phyloP scores from a whole-genome alignment of 2,888 invertebrate species.

The Netelia fuscicornis region DNA sequence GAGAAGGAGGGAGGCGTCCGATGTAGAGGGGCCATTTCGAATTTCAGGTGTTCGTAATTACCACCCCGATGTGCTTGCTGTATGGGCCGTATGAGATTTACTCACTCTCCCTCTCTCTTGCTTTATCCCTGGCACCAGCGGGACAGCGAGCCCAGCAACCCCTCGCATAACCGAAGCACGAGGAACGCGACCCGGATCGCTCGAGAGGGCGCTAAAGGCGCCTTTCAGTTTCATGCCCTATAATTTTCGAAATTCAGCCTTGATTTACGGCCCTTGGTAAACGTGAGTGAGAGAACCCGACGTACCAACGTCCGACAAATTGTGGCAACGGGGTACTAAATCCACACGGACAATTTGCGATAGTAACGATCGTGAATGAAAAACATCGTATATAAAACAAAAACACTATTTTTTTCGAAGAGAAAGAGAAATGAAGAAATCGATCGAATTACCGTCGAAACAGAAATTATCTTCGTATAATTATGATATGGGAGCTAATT shows the following conservation, averaged over 20 bases:
- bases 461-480: too few relatives aligned
- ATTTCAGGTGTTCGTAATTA: slow-evolving; percentile 82
- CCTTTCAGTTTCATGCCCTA: slow-evolving; percentile 78
- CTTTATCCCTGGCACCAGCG: slow-evolving; percentile 9
- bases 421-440: too few relatives aligned
- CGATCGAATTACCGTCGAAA: too few relatives aligned
- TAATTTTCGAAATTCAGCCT: slow-evolving; percentile 81
- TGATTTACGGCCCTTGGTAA: slow-evolving; percentile 77
- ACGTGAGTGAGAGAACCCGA: slow-evolving; percentile 33
- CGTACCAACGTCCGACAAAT: slow-evolving; percentile 7
- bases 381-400: too few relatives aligned
- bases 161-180: slow-evolving; percentile 12
- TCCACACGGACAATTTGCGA: neutral
- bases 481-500: too few relatives aligned
- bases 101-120: slow-evolving; percentile 18
- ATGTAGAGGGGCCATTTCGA: slow-evolving; percentile 75
- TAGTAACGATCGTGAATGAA: neutral
- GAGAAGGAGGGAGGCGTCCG: slow-evolving; percentile 12
- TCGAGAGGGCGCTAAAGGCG: slow-evolving; percentile 73
- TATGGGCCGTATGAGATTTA: slow-evolving; percentile 4
- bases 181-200: slow-evolving; percentile 54
- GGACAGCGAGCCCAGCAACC: slow-evolving; percentile 58
- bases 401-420: neutral
- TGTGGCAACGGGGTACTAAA: neutral
- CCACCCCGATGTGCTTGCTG: slow-evolving; percentile 67